Evolutionary conservation across 2,888 invertebrate genomes (phyloP).

Genomic region (Horisme vitalbata): DNA sequence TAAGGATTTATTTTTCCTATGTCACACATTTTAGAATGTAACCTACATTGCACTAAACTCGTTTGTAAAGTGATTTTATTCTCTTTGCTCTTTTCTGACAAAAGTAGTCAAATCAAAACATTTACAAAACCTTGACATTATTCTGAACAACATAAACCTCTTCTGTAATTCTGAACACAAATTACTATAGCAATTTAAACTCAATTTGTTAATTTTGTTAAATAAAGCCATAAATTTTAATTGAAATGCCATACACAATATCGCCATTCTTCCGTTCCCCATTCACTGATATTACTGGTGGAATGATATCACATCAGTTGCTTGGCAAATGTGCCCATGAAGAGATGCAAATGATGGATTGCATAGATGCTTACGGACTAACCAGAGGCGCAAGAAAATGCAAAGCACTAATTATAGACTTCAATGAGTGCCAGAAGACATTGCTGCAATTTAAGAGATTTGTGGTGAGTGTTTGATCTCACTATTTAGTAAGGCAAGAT

Average conservation of each 20-base stretch:
- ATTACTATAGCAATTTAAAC: no score
- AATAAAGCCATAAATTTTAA: background rate
- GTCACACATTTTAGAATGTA: no score
- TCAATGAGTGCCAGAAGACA: slow-evolving; percentile 84
- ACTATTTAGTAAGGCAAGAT: no score
- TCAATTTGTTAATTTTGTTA: no score
- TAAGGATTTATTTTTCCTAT: background rate
- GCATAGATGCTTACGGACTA: slow-evolving; percentile 89
- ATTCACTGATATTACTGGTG: slow-evolving; percentile 86
- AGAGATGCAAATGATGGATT: slow-evolving; percentile 88
- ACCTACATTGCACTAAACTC: no score
- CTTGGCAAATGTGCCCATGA: slow-evolving; percentile 84
- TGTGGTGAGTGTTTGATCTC: slow-evolving; percentile 69
- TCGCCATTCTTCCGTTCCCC: slow-evolving; percentile 85
- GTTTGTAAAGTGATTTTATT: no score
- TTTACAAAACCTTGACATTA: no score
- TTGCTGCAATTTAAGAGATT: slow-evolving; percentile 83
- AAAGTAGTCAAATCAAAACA: no score
- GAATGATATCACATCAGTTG: slow-evolving; percentile 84
- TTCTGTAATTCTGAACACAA: no score
- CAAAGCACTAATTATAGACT: slow-evolving; percentile 83
- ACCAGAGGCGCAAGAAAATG: slow-evolving; percentile 84
- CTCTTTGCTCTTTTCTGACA: no score
- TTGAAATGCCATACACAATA: slow-evolving; percentile 46
- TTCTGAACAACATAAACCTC: no score